phyloP scores from a whole-genome alignment of 2,888 invertebrate species.

The Timandra comae region DNA sequence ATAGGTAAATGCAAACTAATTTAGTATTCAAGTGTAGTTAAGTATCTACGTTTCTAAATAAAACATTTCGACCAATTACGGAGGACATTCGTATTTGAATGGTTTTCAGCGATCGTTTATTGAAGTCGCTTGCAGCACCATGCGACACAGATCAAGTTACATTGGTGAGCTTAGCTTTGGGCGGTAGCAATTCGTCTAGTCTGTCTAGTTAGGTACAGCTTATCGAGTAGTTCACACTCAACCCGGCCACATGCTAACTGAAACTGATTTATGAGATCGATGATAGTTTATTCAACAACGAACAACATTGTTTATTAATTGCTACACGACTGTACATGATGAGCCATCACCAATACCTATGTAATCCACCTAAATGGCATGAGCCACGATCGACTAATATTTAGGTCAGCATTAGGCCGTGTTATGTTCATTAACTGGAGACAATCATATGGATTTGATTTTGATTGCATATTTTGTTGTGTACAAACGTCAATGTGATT shows the following conservation, averaged over 20 bases:
- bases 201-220: constrained; percentile 46
- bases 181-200: constrained; percentile 53
- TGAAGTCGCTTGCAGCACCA: constrained; percentile 19
- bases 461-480: no score
- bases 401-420: no score
- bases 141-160: constrained; percentile 31
- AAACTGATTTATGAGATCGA: constrained; percentile 62
- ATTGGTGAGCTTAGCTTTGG: constrained; percentile 27
- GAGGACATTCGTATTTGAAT: constrained; percentile 22
- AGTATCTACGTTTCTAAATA: no score
- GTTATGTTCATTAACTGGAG: no score
- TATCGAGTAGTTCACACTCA: constrained; percentile 58
- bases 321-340: constrained; percentile 33
- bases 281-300: constrained; percentile 50
- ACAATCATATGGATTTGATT: no score
- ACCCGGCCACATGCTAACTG: constrained; percentile 50
- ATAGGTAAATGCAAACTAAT: no score
- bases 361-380: neutral
- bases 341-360: constrained; percentile 13
- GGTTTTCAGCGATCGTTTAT: constrained; percentile 20
- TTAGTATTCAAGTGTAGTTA: no score
- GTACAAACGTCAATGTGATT: no score
- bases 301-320: constrained; percentile 45
- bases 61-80: no score
- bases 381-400: no score